These are phyloP conservation scores for Mactra quadrangularis DNA, from an alignment of 1,140 invertebrate species.

Conservation along the genomic window DNA sequence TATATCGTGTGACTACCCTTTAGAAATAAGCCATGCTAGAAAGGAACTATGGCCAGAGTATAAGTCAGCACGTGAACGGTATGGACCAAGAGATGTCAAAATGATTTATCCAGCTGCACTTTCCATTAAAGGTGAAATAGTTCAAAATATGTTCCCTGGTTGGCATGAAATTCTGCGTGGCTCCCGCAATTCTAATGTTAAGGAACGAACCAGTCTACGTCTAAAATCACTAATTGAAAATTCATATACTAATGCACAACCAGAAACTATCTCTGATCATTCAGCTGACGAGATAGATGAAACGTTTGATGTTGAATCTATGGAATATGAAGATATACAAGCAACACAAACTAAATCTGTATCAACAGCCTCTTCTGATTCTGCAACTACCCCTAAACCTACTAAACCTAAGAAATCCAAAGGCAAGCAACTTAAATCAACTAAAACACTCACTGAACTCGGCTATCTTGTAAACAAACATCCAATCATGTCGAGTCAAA, in stretches of 20 bases:
- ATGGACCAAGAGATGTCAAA: conserved; percentile 7
- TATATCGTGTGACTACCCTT: conserved; percentile 8
- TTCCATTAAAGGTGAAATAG: not conserved
- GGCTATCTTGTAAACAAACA: conserved; percentile 5
- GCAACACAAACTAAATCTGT: not conserved
- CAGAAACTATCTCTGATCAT: not conserved
- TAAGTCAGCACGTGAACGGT: conserved; percentile 1
- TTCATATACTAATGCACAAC: not conserved
- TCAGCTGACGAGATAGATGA: not conserved
- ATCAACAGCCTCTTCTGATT: not conserved
- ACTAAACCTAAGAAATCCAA: not conserved
- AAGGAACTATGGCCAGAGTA: conserved; percentile 14
- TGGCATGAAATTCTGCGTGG: conserved; percentile 6
- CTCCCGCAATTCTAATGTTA: conserved; percentile 5
- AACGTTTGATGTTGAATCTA: not conserved
- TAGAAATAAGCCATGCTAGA: conserved; percentile 8
- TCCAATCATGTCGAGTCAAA: not conserved
- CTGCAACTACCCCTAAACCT: not conserved
- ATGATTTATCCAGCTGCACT: conserved; percentile 16
- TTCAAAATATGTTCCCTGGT: not conserved
- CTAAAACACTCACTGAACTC: not conserved
- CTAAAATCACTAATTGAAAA: not conserved
- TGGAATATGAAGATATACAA: not conserved
- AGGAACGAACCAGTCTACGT: no score
- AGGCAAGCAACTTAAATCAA: not conserved